Conservation (phyloP, 23 tunicate genomes). For the Halocynthia roretzi region DNA sequence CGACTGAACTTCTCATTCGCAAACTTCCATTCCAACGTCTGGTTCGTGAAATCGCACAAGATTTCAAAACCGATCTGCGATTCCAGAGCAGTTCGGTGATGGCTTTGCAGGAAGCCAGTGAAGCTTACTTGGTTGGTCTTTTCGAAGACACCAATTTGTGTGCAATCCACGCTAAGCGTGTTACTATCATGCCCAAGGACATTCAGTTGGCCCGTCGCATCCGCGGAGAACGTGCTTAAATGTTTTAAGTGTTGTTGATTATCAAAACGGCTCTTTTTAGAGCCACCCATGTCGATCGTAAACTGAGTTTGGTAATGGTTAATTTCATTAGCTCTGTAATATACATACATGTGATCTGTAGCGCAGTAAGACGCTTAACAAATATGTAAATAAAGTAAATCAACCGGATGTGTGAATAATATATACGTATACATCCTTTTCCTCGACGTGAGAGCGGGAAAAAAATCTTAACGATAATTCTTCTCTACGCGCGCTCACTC, state of each 20-base stretch:
- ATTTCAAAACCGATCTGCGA: slow-evolving; percentile 29
- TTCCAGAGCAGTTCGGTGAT: slow-evolving; percentile 29
- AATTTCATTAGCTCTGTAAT: too few species aligned
- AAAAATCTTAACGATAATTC: too few species aligned
- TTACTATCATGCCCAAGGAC: slow-evolving; percentile 32
- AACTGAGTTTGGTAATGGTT: too few species aligned
- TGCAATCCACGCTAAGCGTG: slow-evolving; percentile 29
- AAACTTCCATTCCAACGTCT: slow-evolving; percentile 13
- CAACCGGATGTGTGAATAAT: too few species aligned
- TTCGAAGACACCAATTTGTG: slow-evolving; percentile 68
- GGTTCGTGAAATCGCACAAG: slow-evolving; percentile 26
- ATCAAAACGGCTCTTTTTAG: slow-evolving; percentile 42
- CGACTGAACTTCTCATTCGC: slow-evolving; percentile 17
- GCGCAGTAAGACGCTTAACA: too few species aligned
- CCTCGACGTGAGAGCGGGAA: too few species aligned
- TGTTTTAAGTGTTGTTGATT: background rate
- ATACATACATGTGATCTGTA: too few species aligned
- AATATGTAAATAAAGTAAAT: too few species aligned
- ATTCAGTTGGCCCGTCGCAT: slow-evolving; percentile 33
- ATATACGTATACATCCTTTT: too few species aligned
- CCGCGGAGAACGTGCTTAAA: slow-evolving; percentile 31
- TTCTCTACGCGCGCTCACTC: too few species aligned
- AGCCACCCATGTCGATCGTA: slow-evolving; percentile 15
- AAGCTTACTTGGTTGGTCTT: slow-evolving; percentile 53
- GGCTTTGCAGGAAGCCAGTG: slow-evolving; percentile 31